Conservation (phyloP, 1,140 invertebrate genomes). For the Anastrepha obliqua region DNA sequence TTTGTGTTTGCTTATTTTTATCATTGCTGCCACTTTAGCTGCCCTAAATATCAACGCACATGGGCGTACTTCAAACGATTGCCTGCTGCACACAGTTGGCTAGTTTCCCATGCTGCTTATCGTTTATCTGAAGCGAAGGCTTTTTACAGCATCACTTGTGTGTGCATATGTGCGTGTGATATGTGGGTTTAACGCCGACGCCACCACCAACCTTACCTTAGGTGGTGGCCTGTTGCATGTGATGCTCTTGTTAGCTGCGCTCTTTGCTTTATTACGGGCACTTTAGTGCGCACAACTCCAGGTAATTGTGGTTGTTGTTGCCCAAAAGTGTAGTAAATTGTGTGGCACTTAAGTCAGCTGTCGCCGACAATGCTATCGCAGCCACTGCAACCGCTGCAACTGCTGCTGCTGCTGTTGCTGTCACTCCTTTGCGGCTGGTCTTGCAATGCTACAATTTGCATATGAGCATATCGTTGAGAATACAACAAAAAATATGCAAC, state of each 20-base stretch:
- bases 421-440: not conserved
- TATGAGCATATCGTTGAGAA: conserved; percentile 32
- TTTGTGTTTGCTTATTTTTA: not conserved
- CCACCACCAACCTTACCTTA: not conserved
- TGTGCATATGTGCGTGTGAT: not conserved
- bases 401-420: not conserved
- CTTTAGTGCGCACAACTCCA: not conserved
- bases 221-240: not conserved
- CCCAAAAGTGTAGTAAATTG: conserved; percentile 52
- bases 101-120: conserved; percentile 36
- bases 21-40: not conserved
- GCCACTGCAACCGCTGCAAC: not conserved
- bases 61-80: not conserved
- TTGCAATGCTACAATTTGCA: conserved; percentile 42
- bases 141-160: not conserved
- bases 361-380: conserved; percentile 47
- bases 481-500: not conserved
- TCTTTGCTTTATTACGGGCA: conserved; percentile 51
- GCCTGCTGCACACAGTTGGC: too few species aligned
- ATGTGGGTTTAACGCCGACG: conserved; percentile 41
- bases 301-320: not conserved
- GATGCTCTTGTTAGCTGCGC: conserved; percentile 47
- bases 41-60: conserved; percentile 16
- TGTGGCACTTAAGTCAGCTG: conserved; percentile 49
- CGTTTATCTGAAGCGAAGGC: not conserved